Evolutionary conservation across 2,113 vertebrate genomes (phyloP).

Genomic region (Oncorhynchus nerka): DNA sequence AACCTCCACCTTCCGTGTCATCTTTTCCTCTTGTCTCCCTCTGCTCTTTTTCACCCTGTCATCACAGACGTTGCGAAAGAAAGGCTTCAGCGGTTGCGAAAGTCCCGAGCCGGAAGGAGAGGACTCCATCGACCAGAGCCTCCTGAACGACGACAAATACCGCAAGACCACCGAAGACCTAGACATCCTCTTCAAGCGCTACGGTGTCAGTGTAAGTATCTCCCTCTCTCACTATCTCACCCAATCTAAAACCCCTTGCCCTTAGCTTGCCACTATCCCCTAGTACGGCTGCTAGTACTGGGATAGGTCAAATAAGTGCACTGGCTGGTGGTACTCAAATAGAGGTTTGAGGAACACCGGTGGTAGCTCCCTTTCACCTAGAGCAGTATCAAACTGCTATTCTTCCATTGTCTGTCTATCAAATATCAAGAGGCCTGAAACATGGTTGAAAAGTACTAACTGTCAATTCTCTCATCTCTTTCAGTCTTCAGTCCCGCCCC

Average conservation of each 20-base stretch:
- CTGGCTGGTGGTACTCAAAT: no score
- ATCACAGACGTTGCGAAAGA: conserved; percentile 94
- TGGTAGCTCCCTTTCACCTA: not conserved
- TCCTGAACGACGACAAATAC: conserved; percentile 95
- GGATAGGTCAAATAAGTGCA: no score
- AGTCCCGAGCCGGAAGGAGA: conserved; percentile 97
- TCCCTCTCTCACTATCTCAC: no score
- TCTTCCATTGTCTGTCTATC: not conserved
- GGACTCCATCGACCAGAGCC: conserved; percentile 96
- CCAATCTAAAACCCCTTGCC: no score
- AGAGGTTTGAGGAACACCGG: no score
- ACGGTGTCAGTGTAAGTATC: conserved; percentile 84
- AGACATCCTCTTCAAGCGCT: conserved; percentile 95
- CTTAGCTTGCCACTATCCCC: no score
- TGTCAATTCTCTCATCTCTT: not conserved
- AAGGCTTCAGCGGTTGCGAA: conserved; percentile 98
- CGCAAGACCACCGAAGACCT: conserved; percentile 92
- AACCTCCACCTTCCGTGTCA: not conserved
- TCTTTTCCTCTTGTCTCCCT: conserved; percentile 9
- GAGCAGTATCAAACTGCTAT: not conserved
- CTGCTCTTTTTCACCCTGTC: conserved; percentile 54
- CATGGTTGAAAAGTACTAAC: conserved; percentile 1
- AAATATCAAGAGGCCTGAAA: not conserved
- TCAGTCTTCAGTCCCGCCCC: conserved; percentile 87
- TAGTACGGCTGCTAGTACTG: no score